Percentiles rank a stretch among this genome's conserved stretches.
Conservation (phyloP, 2,888 invertebrate genomes). For the Lasioglossum vierecki region DNA sequence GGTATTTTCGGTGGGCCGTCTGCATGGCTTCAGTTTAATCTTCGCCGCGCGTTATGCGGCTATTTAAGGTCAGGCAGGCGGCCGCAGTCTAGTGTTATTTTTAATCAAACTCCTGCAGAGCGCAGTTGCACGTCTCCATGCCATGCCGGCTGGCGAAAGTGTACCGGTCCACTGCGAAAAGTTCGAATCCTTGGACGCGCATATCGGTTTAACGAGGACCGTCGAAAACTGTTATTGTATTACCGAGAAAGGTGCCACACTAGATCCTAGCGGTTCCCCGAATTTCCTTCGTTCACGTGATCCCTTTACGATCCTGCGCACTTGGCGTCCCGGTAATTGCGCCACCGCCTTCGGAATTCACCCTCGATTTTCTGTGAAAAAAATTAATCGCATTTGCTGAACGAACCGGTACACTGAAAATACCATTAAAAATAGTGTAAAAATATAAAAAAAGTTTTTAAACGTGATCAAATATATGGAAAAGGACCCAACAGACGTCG, state of each 20-base stretch:
- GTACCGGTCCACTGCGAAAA: constrained; percentile 1
- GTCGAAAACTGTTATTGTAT: neutral
- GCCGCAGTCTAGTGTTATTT: constrained; percentile 44
- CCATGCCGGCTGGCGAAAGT: neutral
- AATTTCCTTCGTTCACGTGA: constrained; percentile 22
- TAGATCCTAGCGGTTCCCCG: neutral
- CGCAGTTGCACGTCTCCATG: constrained; percentile 13
- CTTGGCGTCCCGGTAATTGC: neutral
- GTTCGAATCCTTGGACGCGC: constrained; percentile 38
- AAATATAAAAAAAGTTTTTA: neutral
- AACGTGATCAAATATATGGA: neutral
- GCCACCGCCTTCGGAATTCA: neutral
- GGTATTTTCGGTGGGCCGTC: constrained; percentile 39
- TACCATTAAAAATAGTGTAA: too few relatives aligned
- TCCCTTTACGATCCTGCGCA: neutral
- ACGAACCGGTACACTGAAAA: too few relatives aligned
- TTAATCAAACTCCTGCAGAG: constrained; percentile 57
- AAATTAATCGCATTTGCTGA: neutral
- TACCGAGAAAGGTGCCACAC: neutral
- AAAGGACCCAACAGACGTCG: neutral
- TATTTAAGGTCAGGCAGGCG: constrained; percentile 37
- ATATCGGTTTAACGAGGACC: constrained; percentile 34
- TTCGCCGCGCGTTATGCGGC: constrained; percentile 44
- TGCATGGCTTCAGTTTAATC: constrained; percentile 45
- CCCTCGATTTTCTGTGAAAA: neutral